Evolutionary conservation across 2,888 invertebrate genomes (phyloP).

Genomic region (Tenthredo distinguenda): DNA sequence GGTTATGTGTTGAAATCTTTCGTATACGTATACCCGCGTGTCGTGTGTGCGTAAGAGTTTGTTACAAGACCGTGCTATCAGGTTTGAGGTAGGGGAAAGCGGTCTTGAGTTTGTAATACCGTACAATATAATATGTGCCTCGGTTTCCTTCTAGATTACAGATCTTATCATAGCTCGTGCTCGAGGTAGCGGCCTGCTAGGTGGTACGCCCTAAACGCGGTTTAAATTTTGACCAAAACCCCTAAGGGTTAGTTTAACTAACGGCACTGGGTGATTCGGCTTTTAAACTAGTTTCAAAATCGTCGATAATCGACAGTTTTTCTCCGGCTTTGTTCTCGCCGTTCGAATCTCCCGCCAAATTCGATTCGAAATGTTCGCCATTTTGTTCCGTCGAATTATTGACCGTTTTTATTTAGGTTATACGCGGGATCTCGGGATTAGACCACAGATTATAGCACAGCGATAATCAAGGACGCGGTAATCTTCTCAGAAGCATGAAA

Average conservation of each 20-base stretch:
- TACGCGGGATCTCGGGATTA: neutral
- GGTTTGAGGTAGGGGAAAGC: slow-evolving; percentile 22
- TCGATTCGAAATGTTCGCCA: too few species aligned
- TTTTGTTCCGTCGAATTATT: too few species aligned
- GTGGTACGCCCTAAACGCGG: slow-evolving; percentile 21
- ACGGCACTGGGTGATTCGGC: neutral
- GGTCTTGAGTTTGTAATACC: slow-evolving; percentile 5
- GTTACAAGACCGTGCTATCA: neutral
- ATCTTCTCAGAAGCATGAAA: slow-evolving; percentile 53
- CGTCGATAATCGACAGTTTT: neutral
- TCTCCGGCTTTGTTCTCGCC: neutral
- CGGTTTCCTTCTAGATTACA: slow-evolving; percentile 45
- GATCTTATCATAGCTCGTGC: slow-evolving; percentile 39
- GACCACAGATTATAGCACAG: slow-evolving; percentile 17
- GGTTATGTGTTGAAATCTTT: slow-evolving; percentile 21
- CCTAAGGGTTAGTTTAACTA: slow-evolving; percentile 39
- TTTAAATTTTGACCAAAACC: slow-evolving; percentile 17
- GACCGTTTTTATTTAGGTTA: too few species aligned
- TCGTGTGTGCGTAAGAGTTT: neutral
- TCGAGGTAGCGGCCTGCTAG: neutral
- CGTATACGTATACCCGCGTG: neutral
- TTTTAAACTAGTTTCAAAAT: neutral
- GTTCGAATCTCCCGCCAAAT: too few species aligned
- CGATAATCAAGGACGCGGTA: slow-evolving; percentile 52
- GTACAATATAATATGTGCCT: slow-evolving; percentile 13